Evolutionary conservation across 2,113 vertebrate species (phyloP).

Genomic region (Amia ocellicauda): DNA sequence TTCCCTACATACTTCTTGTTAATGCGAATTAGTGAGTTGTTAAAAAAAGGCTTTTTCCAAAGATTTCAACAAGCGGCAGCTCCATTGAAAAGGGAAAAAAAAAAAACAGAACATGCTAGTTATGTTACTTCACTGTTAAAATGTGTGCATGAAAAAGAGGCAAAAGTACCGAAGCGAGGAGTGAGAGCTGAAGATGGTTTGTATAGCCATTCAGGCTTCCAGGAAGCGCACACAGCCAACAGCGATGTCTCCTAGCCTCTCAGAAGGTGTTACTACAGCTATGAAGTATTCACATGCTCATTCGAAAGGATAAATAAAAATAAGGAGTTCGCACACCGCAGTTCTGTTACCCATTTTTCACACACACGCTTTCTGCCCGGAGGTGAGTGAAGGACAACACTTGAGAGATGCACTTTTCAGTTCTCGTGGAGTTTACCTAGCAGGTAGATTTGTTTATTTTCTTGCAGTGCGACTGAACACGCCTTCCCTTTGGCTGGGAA

Average conservation of each 20-base stretch:
- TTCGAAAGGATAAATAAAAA: conserved; percentile 13
- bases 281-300: conserved; percentile 77
- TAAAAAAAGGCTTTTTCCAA: conserved; percentile 82
- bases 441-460: too few species aligned
- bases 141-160: conserved; percentile 86
- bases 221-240: conserved; percentile 90
- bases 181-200: conserved; percentile 79
- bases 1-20: conserved; percentile 70
- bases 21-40: conserved; percentile 52
- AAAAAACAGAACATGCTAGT: conserved; percentile 96
- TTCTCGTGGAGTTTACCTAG: not conserved
- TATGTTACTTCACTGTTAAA: conserved; percentile 68
- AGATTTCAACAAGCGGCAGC: conserved; percentile 74
- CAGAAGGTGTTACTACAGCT: conserved; percentile 74
- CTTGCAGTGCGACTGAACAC: too few species aligned
- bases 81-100: conserved; percentile 58
- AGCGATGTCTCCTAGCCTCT: conserved; percentile 76
- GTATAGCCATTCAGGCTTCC: conserved; percentile 83
- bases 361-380: conserved; percentile 50
- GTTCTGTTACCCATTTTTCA: conserved; percentile 66
- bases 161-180: conserved; percentile 78
- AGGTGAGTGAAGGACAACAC: conserved; percentile 17
- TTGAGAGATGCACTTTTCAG: conserved; percentile 13
- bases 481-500: too few species aligned
- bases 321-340: conserved; percentile 55